Evolutionary conservation across 2,797 vertebrate genomes (phyloP).

Genomic region (Argyrosomus regius): DNA sequence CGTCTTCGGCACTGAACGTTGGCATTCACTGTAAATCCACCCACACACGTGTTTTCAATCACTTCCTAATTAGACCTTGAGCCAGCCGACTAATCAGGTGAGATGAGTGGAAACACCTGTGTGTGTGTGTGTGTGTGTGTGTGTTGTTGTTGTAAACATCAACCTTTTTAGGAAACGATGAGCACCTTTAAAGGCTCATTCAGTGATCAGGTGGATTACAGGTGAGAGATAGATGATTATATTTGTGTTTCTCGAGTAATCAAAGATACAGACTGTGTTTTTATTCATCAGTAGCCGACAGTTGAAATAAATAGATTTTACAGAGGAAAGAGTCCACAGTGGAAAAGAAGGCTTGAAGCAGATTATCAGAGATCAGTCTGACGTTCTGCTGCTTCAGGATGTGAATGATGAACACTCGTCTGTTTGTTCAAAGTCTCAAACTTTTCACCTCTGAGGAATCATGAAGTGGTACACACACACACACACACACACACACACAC

Average conservation of each 20-base stretch:
- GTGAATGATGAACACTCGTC: background rate
- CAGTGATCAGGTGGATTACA: too few species aligned
- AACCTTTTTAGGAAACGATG: background rate
- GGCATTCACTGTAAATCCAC: background rate
- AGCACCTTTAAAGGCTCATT: too few species aligned
- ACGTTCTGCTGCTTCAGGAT: background rate
- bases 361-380: background rate
- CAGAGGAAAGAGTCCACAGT: background rate
- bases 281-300: background rate
- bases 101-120: background rate
- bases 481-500: too few species aligned
- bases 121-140: background rate
- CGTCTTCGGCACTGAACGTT: background rate
- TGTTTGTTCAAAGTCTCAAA: slow-evolving; percentile 9
- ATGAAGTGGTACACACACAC: background rate
- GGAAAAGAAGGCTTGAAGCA: background rate
- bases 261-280: too few species aligned
- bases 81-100: background rate
- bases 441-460: background rate
- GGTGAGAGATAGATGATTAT: too few species aligned
- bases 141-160: background rate
- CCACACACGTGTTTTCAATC: background rate
- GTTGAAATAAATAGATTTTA: background rate
- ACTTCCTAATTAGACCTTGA: background rate
- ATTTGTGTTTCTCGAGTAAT: too few species aligned